phyloP scores from a whole-genome alignment of 2,888 invertebrate genomes.

The Ypsolopha sequella region DNA sequence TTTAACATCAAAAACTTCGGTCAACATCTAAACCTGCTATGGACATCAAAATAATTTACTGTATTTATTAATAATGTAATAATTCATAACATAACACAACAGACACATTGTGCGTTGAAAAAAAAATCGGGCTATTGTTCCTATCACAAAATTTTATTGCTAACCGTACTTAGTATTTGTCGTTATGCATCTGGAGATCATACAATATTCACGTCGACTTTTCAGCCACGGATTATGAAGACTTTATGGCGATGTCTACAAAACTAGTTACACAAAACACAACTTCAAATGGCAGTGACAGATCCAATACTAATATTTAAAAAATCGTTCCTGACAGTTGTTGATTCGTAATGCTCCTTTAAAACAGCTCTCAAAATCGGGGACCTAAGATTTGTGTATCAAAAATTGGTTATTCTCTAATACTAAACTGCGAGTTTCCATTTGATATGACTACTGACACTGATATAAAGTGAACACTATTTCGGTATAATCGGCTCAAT shows the following conservation, averaged over 20 bases:
- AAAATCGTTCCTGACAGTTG: conserved; percentile 31
- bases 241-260: neutral
- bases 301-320: neutral
- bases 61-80: conserved; percentile 15
- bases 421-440: conserved; percentile 33
- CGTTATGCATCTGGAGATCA: neutral
- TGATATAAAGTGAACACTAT: conserved; percentile 49
- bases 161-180: conserved; percentile 30
- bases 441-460: conserved; percentile 48
- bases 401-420: conserved; percentile 10
- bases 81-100: neutral
- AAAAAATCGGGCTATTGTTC: conserved; percentile 28
- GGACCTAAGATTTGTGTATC: too few relatives aligned
- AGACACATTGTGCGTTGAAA: conserved; percentile 39
- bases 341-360: conserved; percentile 36
- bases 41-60: conserved; percentile 28
- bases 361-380: conserved; percentile 6
- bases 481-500: conserved; percentile 17
- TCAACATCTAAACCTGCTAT: conserved; percentile 12
- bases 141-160: conserved; percentile 64
- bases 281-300: conserved; percentile 41
- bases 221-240: too few relatives aligned
- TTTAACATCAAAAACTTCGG: conserved; percentile 26
- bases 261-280: conserved; percentile 25
- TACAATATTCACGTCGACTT: too few relatives aligned